Conservation (phyloP, 2,797 vertebrate genomes). For the Nannoperca australis region DNA sequence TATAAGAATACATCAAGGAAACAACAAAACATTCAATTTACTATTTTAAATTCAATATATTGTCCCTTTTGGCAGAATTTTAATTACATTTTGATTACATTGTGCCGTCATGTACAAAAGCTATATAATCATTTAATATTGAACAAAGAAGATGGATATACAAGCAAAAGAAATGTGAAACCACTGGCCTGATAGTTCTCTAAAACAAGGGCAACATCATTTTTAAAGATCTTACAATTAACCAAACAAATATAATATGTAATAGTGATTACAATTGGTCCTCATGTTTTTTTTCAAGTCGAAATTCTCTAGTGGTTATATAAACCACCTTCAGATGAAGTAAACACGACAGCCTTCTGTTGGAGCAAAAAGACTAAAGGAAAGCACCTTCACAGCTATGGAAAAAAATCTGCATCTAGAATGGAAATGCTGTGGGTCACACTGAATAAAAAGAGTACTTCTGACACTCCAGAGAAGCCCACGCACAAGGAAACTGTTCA, state of each 20-base stretch:
- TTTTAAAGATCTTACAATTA: slow-evolving; percentile 9
- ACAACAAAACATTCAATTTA: slow-evolving; percentile 62
- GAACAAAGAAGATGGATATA: slow-evolving; percentile 49
- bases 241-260: background rate
- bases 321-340: background rate
- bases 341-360: slow-evolving; percentile 2
- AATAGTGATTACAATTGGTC: background rate
- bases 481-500: slow-evolving; percentile 17
- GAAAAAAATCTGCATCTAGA: background rate
- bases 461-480: slow-evolving; percentile 18
- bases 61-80: slow-evolving; percentile 42
- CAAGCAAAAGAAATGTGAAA: slow-evolving; percentile 34
- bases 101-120: slow-evolving; percentile 68
- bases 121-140: slow-evolving; percentile 54
- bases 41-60: slow-evolving; percentile 57
- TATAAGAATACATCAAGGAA: slow-evolving; percentile 59
- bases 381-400: slow-evolving; percentile 8
- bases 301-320: background rate
- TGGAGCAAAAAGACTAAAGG: background rate
- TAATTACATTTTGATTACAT: slow-evolving; percentile 54
- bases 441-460: background rate
- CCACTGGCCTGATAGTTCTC: background rate
- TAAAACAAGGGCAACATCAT: slow-evolving; percentile 13
- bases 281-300: background rate
- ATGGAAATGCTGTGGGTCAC: background rate